Base-by-base conservation (phyloP, 2,113 vertebrate genomes). In the Ptilonorhynchus violaceus region DNA sequence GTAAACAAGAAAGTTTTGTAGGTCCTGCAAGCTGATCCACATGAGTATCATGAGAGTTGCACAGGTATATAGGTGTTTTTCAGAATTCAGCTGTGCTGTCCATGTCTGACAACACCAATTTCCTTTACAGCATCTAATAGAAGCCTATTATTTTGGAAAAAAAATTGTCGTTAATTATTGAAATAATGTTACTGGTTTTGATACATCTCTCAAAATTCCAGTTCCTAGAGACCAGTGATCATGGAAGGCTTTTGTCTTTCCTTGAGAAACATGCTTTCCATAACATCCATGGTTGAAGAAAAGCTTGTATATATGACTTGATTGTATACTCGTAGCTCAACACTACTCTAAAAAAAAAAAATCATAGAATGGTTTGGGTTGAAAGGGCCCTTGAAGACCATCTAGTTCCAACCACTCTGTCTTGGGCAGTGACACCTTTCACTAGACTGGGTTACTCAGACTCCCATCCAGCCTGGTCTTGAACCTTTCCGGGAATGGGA, bases 341-440 rank as follows among this genome's bases (percentile, higher is more conserved):
- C 42, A 70, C 5, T 11, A 47, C 6, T 35, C 19, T 89, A 76
- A 59, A 49, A 59, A 85, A 39, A 68, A 58, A 33, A 2, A 30
- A 49, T 21, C 35, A 20, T 18, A 25, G 16, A 31, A 42, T 25
- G 11, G 25, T 41, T 66, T 58, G 35, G 2, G 24, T 75, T 67
- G 31, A 10, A 76, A 67, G 30, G 19, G 13, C 19, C 15, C 42
- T 49, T 31, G 37, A 37, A 62, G 8, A 9, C 7, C 25, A 44
- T 21, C 10, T n/a, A 31, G 20, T 8, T 62, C 56, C 47, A 53
- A 8, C 7, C 6, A 39, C 47, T 46, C 6, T 46, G 47, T 53
- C 47, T 22, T 21, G 33, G 17, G 33, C 47, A 53, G 47, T 0
- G 0, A 73, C 47, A 37, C 3, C 17, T 73, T 15, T 14, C 37